Percentiles rank a stretch among this genome's conserved stretches.
Evolutionary conservation across 2,113 vertebrate species (phyloP).

Genomic region (Lynx canadensis): DNA sequence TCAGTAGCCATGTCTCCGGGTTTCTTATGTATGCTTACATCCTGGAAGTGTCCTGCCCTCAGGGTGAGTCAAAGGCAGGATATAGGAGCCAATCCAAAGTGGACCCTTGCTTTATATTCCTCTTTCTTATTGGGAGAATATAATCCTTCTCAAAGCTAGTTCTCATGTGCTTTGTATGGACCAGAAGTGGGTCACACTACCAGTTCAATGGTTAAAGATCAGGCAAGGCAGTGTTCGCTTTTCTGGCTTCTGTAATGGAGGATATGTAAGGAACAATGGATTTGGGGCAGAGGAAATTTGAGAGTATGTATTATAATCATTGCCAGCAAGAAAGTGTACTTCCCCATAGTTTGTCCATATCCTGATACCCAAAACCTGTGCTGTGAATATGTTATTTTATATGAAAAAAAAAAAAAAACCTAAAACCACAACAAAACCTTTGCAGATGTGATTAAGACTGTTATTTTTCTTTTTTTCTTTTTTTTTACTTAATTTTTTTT

Average conservation of each 20-base stretch:
- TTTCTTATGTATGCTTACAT: neutral
- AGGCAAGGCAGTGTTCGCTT: neutral
- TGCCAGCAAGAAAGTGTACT: neutral
- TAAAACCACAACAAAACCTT: neutral
- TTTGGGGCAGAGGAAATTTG: neutral
- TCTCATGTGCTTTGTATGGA: neutral
- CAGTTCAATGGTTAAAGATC: rapidly evolving
- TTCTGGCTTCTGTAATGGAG: neutral
- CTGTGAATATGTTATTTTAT: neutral
- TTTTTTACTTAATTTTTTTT: too few species aligned
- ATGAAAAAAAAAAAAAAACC: neutral
- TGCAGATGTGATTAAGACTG: neutral
- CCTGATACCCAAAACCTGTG: neutral
- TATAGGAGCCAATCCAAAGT: neutral
- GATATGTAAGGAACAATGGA: neutral
- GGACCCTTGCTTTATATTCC: neutral
- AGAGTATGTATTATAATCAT: neutral
- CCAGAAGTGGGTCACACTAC: neutral
- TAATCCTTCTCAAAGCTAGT: neutral
- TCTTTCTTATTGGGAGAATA: neutral
- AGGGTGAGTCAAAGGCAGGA: neutral
- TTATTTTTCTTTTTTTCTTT: too few species aligned
- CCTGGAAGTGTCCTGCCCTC: neutral
- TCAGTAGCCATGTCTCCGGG: neutral
- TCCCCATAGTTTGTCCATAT: rapidly evolving